Conservation (phyloP, 2,113 vertebrate species). For the Eupsittula cactorum region DNA sequence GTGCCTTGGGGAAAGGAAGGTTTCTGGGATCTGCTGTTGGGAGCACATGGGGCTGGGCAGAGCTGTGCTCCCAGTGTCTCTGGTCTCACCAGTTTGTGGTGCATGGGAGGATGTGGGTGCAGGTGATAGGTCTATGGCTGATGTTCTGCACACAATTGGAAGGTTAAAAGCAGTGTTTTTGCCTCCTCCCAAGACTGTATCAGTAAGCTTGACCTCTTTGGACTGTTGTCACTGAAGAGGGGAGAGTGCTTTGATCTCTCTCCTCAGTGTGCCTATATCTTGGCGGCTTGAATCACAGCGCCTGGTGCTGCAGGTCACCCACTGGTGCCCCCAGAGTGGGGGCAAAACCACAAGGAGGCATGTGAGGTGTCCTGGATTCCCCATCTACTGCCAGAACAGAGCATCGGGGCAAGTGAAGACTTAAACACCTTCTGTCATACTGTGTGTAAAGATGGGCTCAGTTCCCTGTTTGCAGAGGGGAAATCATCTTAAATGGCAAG, state of each 20-base stretch:
- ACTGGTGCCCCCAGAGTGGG: fast-evolving
- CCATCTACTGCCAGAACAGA: background rate
- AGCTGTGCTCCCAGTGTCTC: background rate
- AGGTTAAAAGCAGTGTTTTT: background rate
- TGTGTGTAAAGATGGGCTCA: background rate
- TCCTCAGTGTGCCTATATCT: fast-evolving
- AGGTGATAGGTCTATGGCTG: background rate
- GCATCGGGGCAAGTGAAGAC: background rate
- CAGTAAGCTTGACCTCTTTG: background rate
- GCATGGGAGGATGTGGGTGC: background rate
- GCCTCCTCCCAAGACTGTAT: background rate
- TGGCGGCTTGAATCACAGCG: background rate
- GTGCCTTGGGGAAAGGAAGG: background rate
- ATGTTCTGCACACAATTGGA: background rate
- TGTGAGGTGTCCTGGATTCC: background rate
- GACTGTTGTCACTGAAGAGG: background rate
- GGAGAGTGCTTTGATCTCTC: fast-evolving
- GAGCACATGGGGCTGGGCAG: background rate
- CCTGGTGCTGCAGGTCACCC: background rate
- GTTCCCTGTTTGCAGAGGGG: background rate
- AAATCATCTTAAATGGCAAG: background rate
- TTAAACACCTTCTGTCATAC: background rate
- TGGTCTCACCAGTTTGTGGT: background rate
- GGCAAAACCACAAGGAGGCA: background rate
- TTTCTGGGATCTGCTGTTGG: background rate